These are phyloP conservation scores for Xiphias gladius DNA, from an alignment of 2,113 vertebrate species.

Conservation along the genomic window DNA sequence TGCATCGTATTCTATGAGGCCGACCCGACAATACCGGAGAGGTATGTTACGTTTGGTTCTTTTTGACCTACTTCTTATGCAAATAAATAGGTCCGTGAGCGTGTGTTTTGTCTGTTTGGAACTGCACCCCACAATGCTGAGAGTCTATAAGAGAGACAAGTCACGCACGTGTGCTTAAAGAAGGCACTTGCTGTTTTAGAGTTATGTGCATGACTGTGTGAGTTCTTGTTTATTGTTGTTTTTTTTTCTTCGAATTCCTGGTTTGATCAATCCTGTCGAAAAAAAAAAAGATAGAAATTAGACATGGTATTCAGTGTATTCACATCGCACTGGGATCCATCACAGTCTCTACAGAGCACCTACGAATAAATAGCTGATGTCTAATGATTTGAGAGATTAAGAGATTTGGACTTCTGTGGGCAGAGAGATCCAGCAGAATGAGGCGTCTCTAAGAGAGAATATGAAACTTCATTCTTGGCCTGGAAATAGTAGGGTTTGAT, in stretches of 20 bases:
- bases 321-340: no score
- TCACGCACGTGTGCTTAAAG: not conserved
- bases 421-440: not conserved
- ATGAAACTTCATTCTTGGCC: not conserved
- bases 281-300: no score
- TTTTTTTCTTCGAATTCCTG: not conserved
- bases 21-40: not conserved
- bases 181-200: not conserved
- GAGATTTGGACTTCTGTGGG: no score
- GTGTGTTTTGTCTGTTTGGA: not conserved
- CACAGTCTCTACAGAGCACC: not conserved
- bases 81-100: not conserved
- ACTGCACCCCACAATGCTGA: not conserved
- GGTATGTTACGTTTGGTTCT: not conserved
- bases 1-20: not conserved
- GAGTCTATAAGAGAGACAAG: not conserved
- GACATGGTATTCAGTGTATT: no score
- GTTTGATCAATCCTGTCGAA: not conserved
- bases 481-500: not conserved
- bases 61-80: slow-evolving; percentile 7
- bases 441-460: no score
- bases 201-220: accelerated
- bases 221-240: not conserved
- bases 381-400: no score
- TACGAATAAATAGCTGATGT: no score